Percentiles rank a stretch among this genome's conserved stretches.
phyloP scores from a whole-genome alignment of 2,113 vertebrate species.

The Acanthochromis polyacanthus region DNA sequence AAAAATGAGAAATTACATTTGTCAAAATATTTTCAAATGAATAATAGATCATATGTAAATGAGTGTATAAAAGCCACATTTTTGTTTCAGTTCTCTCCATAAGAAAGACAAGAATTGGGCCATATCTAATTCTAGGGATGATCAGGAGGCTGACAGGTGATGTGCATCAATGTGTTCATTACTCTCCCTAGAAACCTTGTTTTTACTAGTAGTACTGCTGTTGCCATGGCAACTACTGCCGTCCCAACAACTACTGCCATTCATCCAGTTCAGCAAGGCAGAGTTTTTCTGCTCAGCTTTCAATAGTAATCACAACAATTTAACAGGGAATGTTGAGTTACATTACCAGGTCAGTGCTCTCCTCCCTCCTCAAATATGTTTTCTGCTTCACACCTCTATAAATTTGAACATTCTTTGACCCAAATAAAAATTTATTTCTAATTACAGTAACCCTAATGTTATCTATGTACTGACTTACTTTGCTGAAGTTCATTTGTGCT shows the following conservation, averaged over 20 bases:
- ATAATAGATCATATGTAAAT: no score
- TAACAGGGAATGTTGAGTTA: neutral
- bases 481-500: no score
- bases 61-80: no score
- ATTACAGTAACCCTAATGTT: no score
- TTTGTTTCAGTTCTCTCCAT: no score
- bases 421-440: no score
- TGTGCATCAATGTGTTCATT: neutral
- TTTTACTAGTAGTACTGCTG: conserved; percentile 5
- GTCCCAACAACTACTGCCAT: conserved; percentile 11
- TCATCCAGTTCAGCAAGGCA: conserved; percentile 8
- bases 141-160: neutral
- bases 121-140: neutral
- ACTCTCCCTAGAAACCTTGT: neutral
- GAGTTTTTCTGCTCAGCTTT: conserved; percentile 1
- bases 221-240: conserved; percentile 17
- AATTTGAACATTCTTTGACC: no score
- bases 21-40: no score
- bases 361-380: neutral
- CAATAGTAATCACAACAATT: neutral
- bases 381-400: neutral
- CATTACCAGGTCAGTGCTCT: conserved; percentile 12
- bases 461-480: no score
- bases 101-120: no score
- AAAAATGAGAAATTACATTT: no score